Percentiles rank a stretch among this genome's conserved stretches.
These are phyloP conservation scores for Sesamia inferens DNA, from an alignment of 2,888 invertebrate species.

Conservation along the genomic window DNA sequence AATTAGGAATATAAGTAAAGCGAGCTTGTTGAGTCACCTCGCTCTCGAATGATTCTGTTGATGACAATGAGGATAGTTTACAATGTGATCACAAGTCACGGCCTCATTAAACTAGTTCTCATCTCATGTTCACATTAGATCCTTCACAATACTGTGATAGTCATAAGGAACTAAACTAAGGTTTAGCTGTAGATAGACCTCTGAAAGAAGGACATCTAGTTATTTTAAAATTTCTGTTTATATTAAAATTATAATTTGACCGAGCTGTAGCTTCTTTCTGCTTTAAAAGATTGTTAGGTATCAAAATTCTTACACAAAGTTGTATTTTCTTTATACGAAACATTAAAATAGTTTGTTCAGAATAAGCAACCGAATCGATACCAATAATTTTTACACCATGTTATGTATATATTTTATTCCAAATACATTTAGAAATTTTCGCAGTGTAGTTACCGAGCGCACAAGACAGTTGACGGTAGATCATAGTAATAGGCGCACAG, in stretches of 20 bases:
- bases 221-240: background rate
- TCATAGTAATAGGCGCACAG: no score
- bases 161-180: background rate
- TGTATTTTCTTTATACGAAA: no score
- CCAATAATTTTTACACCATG: no score
- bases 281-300: background rate
- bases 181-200: background rate
- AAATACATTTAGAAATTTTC: no score
- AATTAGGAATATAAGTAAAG: conserved; percentile 21
- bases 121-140: conserved; percentile 34
- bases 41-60: conserved; percentile 41
- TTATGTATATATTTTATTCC: no score
- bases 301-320: background rate
- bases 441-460: no score
- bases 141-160: conserved; percentile 1
- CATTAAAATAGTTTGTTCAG: no score
- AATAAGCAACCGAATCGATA: no score
- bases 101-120: conserved; percentile 40
- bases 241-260: background rate
- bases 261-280: background rate
- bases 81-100: conserved; percentile 49
- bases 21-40: conserved; percentile 48
- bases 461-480: no score
- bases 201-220: background rate
- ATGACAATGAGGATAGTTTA: conserved; percentile 53